phyloP scores from a whole-genome alignment of 1,140 invertebrate genomes.

The Sarcophaga peregrina region DNA sequence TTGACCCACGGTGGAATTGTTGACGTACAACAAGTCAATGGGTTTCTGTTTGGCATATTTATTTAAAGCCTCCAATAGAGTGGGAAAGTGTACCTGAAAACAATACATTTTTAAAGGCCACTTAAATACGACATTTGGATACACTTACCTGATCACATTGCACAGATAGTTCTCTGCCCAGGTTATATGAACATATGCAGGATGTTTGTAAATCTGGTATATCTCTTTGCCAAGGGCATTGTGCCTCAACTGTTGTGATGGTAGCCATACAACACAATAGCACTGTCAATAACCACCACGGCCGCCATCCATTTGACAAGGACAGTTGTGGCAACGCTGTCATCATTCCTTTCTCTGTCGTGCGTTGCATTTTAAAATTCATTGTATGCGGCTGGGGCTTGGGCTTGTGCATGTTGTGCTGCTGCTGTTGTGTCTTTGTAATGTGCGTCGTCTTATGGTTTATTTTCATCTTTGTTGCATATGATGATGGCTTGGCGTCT shows the following conservation, averaged over 20 bases:
- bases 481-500: slow-evolving; percentile 8
- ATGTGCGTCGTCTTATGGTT: background rate
- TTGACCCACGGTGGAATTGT: slow-evolving; percentile 82
- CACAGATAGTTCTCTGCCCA: slow-evolving; percentile 83
- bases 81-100: slow-evolving; percentile 78
- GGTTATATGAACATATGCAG: slow-evolving; percentile 88
- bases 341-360: background rate
- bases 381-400: background rate
- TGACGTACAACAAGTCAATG: slow-evolving; percentile 88
- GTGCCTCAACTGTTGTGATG: slow-evolving; percentile 52
- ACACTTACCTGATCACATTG: slow-evolving; percentile 82
- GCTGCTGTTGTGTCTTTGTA: background rate
- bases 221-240: slow-evolving; percentile 87
- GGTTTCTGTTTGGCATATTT: slow-evolving; percentile 74
- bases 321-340: background rate
- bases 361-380: background rate
- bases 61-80: slow-evolving; percentile 78
- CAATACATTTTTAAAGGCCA: too few relatives aligned
- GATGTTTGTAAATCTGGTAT: slow-evolving; percentile 81
- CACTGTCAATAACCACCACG: background rate
- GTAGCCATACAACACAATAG: background rate
- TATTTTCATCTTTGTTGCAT: slow-evolving; percentile 36
- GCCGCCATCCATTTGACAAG: background rate
- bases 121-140: background rate
- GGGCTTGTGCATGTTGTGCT: background rate